Percentiles rank a stretch among this genome's conserved stretches.
Conservation (phyloP, 2,797 vertebrate genomes). For the Enteromius paludinosus region DNA sequence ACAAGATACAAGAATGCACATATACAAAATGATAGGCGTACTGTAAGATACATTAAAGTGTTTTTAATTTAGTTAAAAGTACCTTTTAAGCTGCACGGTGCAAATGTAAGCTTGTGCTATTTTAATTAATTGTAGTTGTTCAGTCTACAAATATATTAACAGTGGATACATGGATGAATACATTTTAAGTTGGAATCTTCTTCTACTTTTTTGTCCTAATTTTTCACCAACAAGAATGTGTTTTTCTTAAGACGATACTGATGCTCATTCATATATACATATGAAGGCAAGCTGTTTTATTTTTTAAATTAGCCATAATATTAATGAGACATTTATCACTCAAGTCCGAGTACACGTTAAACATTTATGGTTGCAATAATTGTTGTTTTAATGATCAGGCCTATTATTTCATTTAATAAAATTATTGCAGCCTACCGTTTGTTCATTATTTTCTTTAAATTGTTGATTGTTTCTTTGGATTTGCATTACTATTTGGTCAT, state of each 20-base stretch:
- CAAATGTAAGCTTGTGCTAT: not conserved
- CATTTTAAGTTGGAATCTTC: not conserved
- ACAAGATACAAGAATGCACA: not conserved
- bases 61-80: not conserved
- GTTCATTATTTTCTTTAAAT: not conserved
- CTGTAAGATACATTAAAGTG: not conserved
- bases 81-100: no score
- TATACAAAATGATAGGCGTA: not conserved
- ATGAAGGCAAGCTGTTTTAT: not conserved
- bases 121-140: not conserved
- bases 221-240: not conserved
- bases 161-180: not conserved
- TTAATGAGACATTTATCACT: not conserved
- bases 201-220: not conserved
- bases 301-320: not conserved
- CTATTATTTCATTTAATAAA: not conserved
- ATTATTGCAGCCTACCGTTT: not conserved
- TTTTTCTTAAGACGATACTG: not conserved
- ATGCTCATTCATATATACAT: not conserved
- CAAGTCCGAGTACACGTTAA: not conserved
- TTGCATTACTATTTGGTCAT: not conserved
- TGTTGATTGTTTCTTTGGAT: not conserved
- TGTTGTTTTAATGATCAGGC: not conserved
- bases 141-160: not conserved
- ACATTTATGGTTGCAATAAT: not conserved